Conservation (phyloP, 2,888 invertebrate genomes). For the Stictocephala bisonia region DNA sequence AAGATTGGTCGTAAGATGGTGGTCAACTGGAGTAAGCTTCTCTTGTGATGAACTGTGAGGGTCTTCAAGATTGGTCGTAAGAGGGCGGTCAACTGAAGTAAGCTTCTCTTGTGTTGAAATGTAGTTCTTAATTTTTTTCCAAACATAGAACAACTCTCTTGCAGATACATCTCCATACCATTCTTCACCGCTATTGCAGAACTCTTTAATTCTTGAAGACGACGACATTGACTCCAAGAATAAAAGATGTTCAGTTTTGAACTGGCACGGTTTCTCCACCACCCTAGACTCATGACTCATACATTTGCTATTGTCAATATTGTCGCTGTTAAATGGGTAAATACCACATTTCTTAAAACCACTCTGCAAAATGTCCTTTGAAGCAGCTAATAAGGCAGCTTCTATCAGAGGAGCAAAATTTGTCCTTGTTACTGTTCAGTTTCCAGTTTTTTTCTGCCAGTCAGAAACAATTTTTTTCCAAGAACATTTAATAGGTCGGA, state of each 20-base stretch:
- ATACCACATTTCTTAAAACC: neutral
- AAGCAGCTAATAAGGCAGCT: neutral
- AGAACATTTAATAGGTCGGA: neutral
- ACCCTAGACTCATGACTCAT: constrained; percentile 14
- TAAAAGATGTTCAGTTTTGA: constrained; percentile 26
- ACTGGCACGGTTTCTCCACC: constrained; percentile 29
- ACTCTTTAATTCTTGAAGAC: constrained; percentile 26
- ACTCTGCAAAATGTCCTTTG: neutral
- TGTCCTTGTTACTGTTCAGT: neutral
- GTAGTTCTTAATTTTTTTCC: too few relatives aligned
- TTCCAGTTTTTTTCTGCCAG: constrained; percentile 14
- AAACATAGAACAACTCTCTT: constrained; percentile 31
- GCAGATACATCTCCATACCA: constrained; percentile 29
- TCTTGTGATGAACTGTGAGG: too few relatives aligned
- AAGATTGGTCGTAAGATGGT: too few relatives aligned
- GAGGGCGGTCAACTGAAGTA: too few relatives aligned
- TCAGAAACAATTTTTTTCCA: constrained; percentile 24
- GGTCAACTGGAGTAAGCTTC: too few relatives aligned
- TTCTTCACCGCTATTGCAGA: constrained; percentile 26
- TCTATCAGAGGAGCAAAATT: constrained; percentile 28
- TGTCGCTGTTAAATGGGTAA: constrained; percentile 1
- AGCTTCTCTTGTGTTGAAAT: too few relatives aligned
- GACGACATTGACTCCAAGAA: constrained; percentile 27
- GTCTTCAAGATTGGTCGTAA: too few relatives aligned
- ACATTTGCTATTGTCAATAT: constrained; percentile 9